These are phyloP conservation scores for Sceloporus undulatus DNA, from an alignment of 2,113 vertebrate genomes.

Conservation along the genomic window DNA sequence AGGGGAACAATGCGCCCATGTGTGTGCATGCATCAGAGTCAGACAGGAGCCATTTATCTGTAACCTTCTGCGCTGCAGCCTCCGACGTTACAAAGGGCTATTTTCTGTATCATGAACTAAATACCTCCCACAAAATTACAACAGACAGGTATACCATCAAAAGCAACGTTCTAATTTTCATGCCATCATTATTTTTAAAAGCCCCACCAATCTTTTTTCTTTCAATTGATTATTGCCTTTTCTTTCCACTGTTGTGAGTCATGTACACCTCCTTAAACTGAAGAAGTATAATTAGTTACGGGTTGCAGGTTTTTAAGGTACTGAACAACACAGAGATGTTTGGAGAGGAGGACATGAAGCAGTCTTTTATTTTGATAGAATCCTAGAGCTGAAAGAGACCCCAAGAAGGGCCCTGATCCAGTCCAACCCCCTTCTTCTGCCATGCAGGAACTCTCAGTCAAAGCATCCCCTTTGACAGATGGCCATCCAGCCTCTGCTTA, in stretches of 20 bases:
- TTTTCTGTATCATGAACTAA: neutral
- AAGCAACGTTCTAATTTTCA: neutral
- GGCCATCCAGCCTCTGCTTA: no score
- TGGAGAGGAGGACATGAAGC: no score
- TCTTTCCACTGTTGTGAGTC: no score
- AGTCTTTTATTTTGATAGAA: neutral
- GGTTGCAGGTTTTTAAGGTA: neutral
- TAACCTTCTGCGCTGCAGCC: neutral
- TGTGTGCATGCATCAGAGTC: neutral
- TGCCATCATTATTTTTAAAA: neutral
- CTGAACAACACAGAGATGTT: no score
- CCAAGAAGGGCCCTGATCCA: no score
- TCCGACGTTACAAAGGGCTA: neutral
- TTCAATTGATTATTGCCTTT: neutral
- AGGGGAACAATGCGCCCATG: no score
- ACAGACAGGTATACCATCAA: neutral
- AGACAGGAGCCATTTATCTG: neutral
- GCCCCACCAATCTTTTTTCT: no score
- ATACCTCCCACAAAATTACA: neutral
- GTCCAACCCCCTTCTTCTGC: no score
- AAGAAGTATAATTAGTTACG: neutral
- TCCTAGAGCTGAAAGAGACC: no score
- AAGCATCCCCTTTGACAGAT: no score
- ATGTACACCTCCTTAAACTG: neutral
- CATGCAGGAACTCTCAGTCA: no score